Percentiles rank a stretch among this genome's conserved stretches.
Evolutionary conservation across 2,113 vertebrate genomes (phyloP).

Genomic region (Nibea albiflora): DNA sequence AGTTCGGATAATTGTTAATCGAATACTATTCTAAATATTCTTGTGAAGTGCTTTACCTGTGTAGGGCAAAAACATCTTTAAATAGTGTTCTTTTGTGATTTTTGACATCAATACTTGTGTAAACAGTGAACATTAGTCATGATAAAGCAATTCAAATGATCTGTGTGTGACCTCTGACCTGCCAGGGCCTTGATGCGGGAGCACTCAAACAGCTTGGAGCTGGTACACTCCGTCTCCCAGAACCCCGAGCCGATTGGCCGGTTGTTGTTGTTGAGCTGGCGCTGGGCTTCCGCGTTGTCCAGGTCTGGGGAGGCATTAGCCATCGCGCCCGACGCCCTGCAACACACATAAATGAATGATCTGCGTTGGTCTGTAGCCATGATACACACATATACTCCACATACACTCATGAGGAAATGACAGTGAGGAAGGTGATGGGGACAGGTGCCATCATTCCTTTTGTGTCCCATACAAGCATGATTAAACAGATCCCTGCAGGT

Average conservation of each 20-base stretch:
- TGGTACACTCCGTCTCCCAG: constrained; percentile 88
- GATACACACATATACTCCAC: not conserved
- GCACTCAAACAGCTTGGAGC: constrained; percentile 92
- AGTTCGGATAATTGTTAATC: not conserved
- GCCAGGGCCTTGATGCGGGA: constrained; percentile 94
- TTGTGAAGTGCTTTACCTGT: not conserved
- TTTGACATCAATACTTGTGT: not conserved
- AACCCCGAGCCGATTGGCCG: constrained; percentile 85
- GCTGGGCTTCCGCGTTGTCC: constrained; percentile 91
- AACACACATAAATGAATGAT: not conserved
- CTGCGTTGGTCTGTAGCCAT: too few species aligned
- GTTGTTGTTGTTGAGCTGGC: constrained; percentile 90
- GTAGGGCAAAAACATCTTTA: too few species aligned
- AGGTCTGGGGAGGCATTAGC: constrained; percentile 89
- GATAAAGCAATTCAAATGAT: not conserved
- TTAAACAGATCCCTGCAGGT: not conserved
- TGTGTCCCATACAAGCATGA: not conserved
- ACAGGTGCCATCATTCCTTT: not conserved
- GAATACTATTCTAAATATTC: not conserved
- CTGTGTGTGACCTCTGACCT: constrained; percentile 78
- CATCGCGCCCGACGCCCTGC: constrained; percentile 83
- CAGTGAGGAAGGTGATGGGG: not conserved
- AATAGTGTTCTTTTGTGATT: not conserved
- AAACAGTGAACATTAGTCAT: not conserved
- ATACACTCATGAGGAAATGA: not conserved